Percentiles rank a stretch among this genome's conserved stretches.
Conservation (phyloP, 2,888 invertebrate genomes). For the Coelogynopora nodosa region DNA sequence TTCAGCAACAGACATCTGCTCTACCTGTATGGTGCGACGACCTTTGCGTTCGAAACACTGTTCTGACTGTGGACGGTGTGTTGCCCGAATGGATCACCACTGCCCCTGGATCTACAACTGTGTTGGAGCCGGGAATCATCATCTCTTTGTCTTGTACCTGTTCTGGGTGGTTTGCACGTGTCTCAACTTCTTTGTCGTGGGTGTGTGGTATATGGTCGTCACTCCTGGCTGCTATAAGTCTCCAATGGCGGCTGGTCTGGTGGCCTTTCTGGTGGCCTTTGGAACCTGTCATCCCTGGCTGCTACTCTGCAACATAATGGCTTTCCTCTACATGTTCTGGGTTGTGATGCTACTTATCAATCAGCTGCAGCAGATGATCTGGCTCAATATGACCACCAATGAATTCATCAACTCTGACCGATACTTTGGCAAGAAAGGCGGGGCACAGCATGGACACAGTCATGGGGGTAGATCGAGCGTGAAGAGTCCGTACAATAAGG, state of each 20-base stretch:
- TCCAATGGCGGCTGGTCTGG: not conserved
- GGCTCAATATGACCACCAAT: slow-evolving; percentile 93
- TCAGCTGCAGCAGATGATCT: slow-evolving; percentile 88
- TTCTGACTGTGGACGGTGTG: slow-evolving; percentile 87
- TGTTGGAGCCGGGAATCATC: slow-evolving; percentile 75
- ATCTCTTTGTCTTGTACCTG: slow-evolving; percentile 85
- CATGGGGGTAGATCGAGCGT: not conserved
- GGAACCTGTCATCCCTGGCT: slow-evolving; percentile 74
- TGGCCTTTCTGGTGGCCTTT: not conserved
- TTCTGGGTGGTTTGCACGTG: slow-evolving; percentile 71
- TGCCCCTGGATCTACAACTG: slow-evolving; percentile 99
- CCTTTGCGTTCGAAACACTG: slow-evolving; percentile 96
- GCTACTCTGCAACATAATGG: slow-evolving; percentile 80
- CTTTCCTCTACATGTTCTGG: slow-evolving; percentile 81
- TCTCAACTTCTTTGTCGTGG: slow-evolving; percentile 66
- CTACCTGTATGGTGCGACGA: slow-evolving; percentile 85
- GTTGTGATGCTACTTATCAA: slow-evolving; percentile 79
- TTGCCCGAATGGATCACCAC: slow-evolving; percentile 94
- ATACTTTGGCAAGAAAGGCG: slow-evolving; percentile 66
- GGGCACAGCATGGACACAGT: not conserved
- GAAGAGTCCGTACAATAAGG: not conserved
- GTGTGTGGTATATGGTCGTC: slow-evolving; percentile 21
- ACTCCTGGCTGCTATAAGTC: not conserved
- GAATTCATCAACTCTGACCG: slow-evolving; percentile 91
- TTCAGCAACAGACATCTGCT: slow-evolving; percentile 80